Base-by-base conservation (phyloP, 2,888 invertebrate species). In the Phasia obesa region DNA sequence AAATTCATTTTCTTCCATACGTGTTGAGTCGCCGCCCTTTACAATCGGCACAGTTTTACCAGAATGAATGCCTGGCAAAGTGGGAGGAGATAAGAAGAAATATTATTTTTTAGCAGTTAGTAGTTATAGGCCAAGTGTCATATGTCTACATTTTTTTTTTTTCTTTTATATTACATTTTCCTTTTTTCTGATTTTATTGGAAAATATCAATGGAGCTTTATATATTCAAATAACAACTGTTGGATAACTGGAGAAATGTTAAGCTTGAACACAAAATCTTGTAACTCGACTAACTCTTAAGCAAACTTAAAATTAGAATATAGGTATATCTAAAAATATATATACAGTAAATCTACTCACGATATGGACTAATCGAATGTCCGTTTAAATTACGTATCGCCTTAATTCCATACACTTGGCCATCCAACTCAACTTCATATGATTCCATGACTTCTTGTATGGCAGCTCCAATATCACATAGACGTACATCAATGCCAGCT, bases 381-480 rank as follows among this genome's bases (percentile, higher is more conserved):
- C 99, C 99, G 92, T 99, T 99, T 85, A 99, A 93, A 93, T 99
- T 99, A 84, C 99, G 94, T 88, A 99, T 99, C 6, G 99, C 97
- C 92, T 99, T 99, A 38, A 99, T 96, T 92, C 95, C 97, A 92
- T 97, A 98, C 13, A 96, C 96, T 92, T 98, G 97, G 42, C 99
- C 99, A 91, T 99, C 98, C 73, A 99, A 91, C 91, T 99, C 99
- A 6, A 99, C 95, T 92, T 99, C 99, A 91, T 99, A 98, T 0
- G 98, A 99, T 90, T 99, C 99, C 99, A 99, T 99, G 0, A 99
- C 98, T 93, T 99, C 99, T 90, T 99, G 99, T 86, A 99, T 98
- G 1, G 97, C 97, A 84, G 97, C 96, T 13, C 97, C 99, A 85
- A 99, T 96, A 88, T 99, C 99, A 91, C 99, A 99, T 78, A 99